Base-by-base conservation (phyloP, 2,113 vertebrate species). In the Archocentrus centrarchus region DNA sequence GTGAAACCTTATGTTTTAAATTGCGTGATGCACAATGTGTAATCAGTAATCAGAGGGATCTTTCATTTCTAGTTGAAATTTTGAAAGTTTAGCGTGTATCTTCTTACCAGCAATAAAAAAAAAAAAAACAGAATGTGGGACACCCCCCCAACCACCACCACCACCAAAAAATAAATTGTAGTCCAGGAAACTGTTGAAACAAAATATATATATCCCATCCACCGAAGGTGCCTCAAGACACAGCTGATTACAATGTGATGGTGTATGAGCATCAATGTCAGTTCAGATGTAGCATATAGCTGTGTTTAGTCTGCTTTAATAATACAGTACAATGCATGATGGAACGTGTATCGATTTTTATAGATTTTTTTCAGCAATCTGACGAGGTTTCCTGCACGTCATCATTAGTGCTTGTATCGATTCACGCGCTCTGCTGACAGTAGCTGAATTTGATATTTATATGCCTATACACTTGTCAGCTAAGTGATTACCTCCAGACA, bases 41-140 rank as follows among this genome's bases (percentile, higher is more conserved):
- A 92, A 91, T 93, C 93, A 93, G 91, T 88, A 91, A 94, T 91
- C 91, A 92, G 89, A 55, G 81, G 81, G 79, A 88, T 85, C 88
- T 90, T 93, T 92, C 91, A 90, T 8, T 79, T 76, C 81, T 30
- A 75, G 53, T 75, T 79, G 22, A 63, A 66, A 70, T 75, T 59
- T 84, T 22, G 85, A 89, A 86, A 5, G 8, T 82, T 89, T 30
- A 55, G 57, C 3, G 24, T 58, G 66, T 5, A 73, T 82, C 87
- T 88, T 91, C n/a, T 64, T 39, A 61, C 81, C 60, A 88, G 81
- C 73, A 88, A 88, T 78, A 85, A 90, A 62, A 75, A 22, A 80
- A 27, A 55, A 39, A 9, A 9, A 9, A 8, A 37, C 7, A 39
- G n/a, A 63, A 66, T 82, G 66, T 53, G 17, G 79, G 70, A 80